Conservation (phyloP, 2,113 vertebrate genomes). For the Tichodroma muraria region DNA sequence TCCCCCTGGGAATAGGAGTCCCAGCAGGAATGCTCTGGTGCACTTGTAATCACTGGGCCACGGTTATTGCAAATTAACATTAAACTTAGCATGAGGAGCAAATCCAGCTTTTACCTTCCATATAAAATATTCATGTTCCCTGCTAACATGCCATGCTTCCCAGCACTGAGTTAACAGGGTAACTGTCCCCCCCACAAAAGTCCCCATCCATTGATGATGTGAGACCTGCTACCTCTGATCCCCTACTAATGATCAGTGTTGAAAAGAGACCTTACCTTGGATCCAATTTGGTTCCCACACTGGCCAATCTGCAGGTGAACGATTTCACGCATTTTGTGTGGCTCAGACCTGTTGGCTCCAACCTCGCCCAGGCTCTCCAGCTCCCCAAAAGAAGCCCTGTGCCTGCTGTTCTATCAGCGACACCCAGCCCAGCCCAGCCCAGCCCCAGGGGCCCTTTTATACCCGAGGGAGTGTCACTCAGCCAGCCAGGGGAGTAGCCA, state of each 20-base stretch:
- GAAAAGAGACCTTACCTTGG: conserved; percentile 79
- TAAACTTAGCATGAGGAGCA: background rate
- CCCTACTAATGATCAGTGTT: accelerated
- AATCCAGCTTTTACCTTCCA: background rate
- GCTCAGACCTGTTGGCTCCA: background rate
- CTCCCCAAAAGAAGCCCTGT: background rate
- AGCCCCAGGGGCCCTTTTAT: background rate
- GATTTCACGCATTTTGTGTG: conserved; percentile 89
- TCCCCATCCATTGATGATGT: background rate
- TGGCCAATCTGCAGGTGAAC: conserved; percentile 97
- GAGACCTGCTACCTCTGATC: background rate
- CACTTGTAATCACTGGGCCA: background rate
- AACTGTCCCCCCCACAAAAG: background rate
- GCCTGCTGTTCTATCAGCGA: background rate
- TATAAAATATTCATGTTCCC: background rate
- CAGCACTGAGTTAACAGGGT: background rate
- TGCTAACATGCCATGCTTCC: background rate
- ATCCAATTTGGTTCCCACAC: conserved; percentile 96
- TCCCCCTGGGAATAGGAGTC: background rate
- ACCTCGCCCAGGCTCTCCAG: background rate
- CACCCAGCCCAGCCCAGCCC: background rate
- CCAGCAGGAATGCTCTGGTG: background rate
- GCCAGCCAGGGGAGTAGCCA: conserved; percentile 45
- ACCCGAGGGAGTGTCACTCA: background rate
- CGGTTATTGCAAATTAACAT: background rate